phyloP scores from a whole-genome alignment of 2,113 vertebrate species.

The Heterocephalus glaber region DNA sequence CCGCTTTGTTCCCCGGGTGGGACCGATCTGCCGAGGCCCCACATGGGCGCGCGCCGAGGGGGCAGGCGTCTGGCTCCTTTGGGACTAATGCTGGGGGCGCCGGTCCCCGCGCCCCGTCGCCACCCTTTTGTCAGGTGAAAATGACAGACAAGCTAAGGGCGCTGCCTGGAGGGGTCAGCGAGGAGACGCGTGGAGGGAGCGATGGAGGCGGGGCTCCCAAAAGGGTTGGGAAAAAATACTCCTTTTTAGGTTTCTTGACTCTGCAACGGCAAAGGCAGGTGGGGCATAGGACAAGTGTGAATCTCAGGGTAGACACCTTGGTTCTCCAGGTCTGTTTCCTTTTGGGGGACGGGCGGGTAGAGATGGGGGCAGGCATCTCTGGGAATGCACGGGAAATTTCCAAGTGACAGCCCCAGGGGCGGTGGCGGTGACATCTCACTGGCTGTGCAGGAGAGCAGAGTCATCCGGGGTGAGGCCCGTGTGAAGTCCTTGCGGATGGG shows the following conservation, averaged over 20 bases:
- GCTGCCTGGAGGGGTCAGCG: constrained; percentile 59
- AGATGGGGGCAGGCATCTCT: not conserved
- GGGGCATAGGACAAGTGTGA: not conserved
- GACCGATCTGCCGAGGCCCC: not conserved
- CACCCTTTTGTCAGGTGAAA: constrained; percentile 81
- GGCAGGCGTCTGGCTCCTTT: not conserved
- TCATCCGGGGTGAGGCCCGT: constrained; percentile 71
- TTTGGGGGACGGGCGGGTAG: not conserved
- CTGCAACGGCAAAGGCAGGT: constrained; percentile 20
- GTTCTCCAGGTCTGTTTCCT: not conserved
- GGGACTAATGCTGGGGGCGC: not conserved
- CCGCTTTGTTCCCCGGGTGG: constrained; percentile 70
- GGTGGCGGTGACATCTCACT: constrained; percentile 22
- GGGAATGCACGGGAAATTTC: constrained; percentile 37
- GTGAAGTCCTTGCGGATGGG: constrained; percentile 57
- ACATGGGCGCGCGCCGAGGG: not conserved
- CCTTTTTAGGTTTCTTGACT: constrained; percentile 50
- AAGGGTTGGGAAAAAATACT: not conserved
- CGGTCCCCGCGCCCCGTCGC: not conserved
- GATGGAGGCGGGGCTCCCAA: constrained; percentile 9
- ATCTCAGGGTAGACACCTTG: not conserved
- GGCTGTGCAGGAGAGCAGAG: constrained; percentile 51
- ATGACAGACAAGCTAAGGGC: constrained; percentile 71
- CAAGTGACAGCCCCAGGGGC: constrained; percentile 21
- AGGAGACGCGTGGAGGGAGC: not conserved